Conservation (phyloP, 2,113 vertebrate species). For the Rhinogobius similis region DNA sequence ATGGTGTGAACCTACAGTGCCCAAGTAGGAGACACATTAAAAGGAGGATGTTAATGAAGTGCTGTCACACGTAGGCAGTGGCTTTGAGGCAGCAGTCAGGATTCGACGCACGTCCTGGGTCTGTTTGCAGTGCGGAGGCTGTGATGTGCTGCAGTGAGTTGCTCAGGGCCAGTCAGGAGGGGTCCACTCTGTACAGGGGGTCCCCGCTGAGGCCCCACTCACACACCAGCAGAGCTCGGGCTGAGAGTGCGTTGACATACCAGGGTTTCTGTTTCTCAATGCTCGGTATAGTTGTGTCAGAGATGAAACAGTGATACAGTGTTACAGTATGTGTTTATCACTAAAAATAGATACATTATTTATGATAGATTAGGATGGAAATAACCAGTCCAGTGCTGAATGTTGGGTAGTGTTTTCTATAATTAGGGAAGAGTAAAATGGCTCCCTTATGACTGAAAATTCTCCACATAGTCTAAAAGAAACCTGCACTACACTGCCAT, state of each 20-base stretch:
- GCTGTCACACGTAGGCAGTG: slow-evolving; percentile 65
- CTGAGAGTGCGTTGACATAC: slow-evolving; percentile 4
- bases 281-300: slow-evolving; percentile 16
- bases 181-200: slow-evolving; percentile 62
- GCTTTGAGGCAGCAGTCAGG: slow-evolving; percentile 68
- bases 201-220: slow-evolving; percentile 56
- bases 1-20: background rate
- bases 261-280: slow-evolving; percentile 19
- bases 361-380: slow-evolving; percentile 14
- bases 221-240: slow-evolving; percentile 51
- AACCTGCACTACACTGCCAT: background rate
- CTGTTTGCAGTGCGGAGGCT: slow-evolving; percentile 71
- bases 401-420: background rate
- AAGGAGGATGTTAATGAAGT: slow-evolving; percentile 68
- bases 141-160: slow-evolving; percentile 70
- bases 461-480: background rate
- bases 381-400: background rate
- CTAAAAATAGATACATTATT: too few relatives aligned
- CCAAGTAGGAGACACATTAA: slow-evolving; percentile 24
- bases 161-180: slow-evolving; percentile 65
- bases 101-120: slow-evolving; percentile 69
- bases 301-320: slow-evolving; percentile 8
- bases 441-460: too few relatives aligned
- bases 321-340: slow-evolving; percentile 17
- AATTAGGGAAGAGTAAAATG: background rate